Evolutionary conservation across 2,797 vertebrate species (phyloP), one percentile per base, ranked within the genome.

Genomic region (Muraenolepis orangiensis): DNA sequence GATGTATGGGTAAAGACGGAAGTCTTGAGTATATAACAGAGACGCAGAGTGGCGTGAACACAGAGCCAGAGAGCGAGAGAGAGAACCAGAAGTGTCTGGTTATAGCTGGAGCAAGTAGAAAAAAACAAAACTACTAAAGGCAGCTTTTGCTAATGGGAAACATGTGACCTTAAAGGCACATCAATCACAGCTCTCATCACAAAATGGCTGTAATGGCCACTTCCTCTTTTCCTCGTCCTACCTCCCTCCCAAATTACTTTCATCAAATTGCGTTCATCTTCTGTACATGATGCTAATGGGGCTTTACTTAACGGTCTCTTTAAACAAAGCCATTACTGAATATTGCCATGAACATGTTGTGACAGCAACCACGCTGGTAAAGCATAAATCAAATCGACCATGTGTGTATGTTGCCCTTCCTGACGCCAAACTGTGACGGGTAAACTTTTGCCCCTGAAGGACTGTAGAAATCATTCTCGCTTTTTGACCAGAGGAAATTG

Each of bases 401-500:
- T 68, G 11, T 70, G n/a, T 7, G 40, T 46, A 14, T 26, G 12
- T 34, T 31, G 1, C 61, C 38, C 38, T 51, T 80, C 12, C 40
- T 81, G 67, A 89, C 46, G 46, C 81, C 76, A 87, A 70, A 42
- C 0, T 0, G 40, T 46, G 69, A 72, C 64, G 16, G 71, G 16
- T 68, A 38, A 61, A 57, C 14, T 3, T 77, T 79, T 79, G 71
- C 82, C 81, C 80, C 81, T 68, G 76, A 76, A 36, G 40, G 28
- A n/a, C 1, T 46, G 1, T 28, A 46, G 13, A 74, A 74, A 69
- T 28, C 64, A 30, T 66, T 81, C 34, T 34, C 80, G 51, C 57
- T 42, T 11, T 12, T 20, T 72, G 30, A 20, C 16, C 68, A 0
- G 14, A 76, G 77, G 78, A 85, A 87, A 80, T 75, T 72, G 71